Evolutionary conservation across 1,140 invertebrate genomes (phyloP).

Genomic region (Wiebesia pumilae): DNA sequence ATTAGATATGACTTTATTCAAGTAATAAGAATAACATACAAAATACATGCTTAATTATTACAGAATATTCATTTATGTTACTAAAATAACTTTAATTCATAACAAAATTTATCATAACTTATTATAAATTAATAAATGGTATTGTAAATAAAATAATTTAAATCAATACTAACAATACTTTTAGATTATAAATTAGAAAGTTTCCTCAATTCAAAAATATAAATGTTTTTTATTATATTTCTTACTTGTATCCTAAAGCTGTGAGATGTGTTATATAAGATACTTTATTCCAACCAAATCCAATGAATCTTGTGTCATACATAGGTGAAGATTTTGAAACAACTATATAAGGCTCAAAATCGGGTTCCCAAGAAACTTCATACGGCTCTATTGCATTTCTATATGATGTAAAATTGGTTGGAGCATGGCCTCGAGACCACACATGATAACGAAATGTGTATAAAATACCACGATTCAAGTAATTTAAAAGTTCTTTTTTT

Average conservation of each 20-base stretch:
- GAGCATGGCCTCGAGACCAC: conserved; percentile 89
- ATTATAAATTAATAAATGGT: no score
- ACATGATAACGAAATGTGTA: conserved; percentile 89
- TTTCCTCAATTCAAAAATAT: background rate
- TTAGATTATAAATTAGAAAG: background rate
- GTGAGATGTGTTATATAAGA: conserved; percentile 92
- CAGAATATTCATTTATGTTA: no score
- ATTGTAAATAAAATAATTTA: background rate
- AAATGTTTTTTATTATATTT: conserved; percentile 10
- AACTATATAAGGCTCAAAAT: conserved; percentile 95
- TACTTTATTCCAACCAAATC: conserved; percentile 98
- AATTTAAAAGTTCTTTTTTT: conserved; percentile 86
- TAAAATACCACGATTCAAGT: conserved; percentile 84
- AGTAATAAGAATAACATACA: no score
- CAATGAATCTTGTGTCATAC: conserved; percentile 93
- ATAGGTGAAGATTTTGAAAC: conserved; percentile 85
- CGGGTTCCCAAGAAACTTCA: conserved; percentile 89
- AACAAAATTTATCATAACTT: no score
- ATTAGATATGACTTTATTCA: no score
- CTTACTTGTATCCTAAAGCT: conserved; percentile 85
- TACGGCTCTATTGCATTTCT: conserved; percentile 87
- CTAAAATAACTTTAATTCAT: no score
- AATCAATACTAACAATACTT: background rate
- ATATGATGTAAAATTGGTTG: conserved; percentile 92
- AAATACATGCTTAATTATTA: no score